Conservation (phyloP, 2,113 vertebrate species). For the Pachyramphus minor region DNA sequence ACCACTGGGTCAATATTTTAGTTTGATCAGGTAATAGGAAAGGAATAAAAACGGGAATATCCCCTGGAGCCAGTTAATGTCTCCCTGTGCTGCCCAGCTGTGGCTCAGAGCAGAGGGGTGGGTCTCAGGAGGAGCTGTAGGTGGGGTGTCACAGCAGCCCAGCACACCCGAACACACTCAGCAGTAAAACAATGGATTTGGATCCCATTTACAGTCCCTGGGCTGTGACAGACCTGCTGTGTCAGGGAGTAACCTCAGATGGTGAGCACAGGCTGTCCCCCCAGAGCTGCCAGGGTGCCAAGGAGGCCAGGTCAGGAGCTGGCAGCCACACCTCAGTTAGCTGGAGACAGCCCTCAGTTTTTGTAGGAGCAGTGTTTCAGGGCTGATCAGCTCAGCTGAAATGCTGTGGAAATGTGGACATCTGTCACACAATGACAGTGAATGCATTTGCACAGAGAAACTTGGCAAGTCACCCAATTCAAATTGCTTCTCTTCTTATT, state of each 20-base stretch:
- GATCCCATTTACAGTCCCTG: not conserved
- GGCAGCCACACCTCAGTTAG: not conserved
- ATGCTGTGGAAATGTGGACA: not conserved
- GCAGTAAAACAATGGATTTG: not conserved
- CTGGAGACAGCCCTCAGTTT: not conserved
- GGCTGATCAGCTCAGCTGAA: constrained; percentile 1
- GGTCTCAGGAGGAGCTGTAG: not conserved
- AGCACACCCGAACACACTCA: too few relatives aligned
- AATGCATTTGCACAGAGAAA: not conserved
- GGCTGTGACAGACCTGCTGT: not conserved
- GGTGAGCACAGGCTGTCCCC: not conserved
- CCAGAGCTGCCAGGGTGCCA: not conserved
- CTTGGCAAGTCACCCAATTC: not conserved
- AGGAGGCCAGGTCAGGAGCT: not conserved
- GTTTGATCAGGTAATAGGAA: not conserved
- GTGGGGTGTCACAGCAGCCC: too few relatives aligned
- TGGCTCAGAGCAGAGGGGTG: not conserved
- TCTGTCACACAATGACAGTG: not conserved
- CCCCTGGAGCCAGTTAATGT: not conserved
- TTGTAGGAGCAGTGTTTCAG: not conserved
- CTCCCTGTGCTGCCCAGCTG: not conserved
- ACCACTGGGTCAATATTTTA: not conserved
- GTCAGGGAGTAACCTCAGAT: not conserved
- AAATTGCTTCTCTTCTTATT: constrained; percentile 30
- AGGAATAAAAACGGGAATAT: not conserved